A percentile compares a stretch with the other conserved stretches of the same genome.
Evolutionary conservation across 2,797 vertebrate genomes (phyloP).

Genomic region (Emydoidea blandingii): DNA sequence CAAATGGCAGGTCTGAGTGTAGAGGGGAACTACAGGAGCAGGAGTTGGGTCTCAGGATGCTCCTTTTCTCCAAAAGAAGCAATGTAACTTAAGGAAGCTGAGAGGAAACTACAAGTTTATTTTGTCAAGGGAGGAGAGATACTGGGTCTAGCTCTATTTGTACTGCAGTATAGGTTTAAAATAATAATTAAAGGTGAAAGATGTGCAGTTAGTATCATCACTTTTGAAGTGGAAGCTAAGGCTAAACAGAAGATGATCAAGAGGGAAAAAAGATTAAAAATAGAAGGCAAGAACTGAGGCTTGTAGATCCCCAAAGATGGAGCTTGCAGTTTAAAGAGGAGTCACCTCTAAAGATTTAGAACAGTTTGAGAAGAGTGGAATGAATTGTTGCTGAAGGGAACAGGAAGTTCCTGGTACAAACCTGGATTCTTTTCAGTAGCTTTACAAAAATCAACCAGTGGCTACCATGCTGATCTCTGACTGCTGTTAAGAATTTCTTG

Average conservation of each 20-base stretch:
- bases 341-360: neutral
- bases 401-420: neutral
- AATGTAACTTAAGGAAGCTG: neutral
- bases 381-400: neutral
- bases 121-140: neutral
- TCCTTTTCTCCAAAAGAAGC: neutral
- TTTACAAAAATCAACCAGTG: neutral
- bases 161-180: neutral
- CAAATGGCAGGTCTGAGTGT: neutral
- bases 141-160: neutral
- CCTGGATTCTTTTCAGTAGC: neutral
- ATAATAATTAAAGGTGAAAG: neutral
- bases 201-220: neutral
- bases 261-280: neutral
- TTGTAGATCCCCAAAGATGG: accelerated
- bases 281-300: neutral
- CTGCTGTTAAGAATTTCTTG: neutral
- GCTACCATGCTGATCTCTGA: neutral
- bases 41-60: neutral
- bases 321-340: neutral
- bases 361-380: neutral
- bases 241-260: neutral
- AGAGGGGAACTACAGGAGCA: neutral
- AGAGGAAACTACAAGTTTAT: neutral
- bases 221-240: neutral